Base-by-base conservation (phyloP, 2,888 invertebrate genomes). In the Vannuccia rotundouncinata region DNA sequence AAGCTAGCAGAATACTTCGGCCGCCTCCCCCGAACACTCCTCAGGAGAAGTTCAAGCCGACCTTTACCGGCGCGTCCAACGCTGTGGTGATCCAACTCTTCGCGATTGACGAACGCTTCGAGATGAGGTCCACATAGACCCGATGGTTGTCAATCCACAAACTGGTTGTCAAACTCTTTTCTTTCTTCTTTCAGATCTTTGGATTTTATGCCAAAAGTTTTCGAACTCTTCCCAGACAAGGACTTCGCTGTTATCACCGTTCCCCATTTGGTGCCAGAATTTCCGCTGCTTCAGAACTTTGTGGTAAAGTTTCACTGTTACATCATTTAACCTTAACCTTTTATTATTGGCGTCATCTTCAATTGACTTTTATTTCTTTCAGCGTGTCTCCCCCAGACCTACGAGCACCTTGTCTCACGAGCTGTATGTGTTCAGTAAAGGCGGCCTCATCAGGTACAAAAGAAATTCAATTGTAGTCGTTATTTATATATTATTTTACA, bases 31-130 rank as follows among this genome's bases (percentile, higher is more conserved):
- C n/a, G n/a, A n/a, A n/a, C n/a, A n/a, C n/a, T n/a, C n/a, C n/a
- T n/a, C n/a, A n/a, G n/a, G n/a, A n/a, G n/a, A n/a, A n/a, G 29
- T 1, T 13, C n/a, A 1, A 75, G 22, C 87, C 87, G 0, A 83
- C 81, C 0, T 88, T 86, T 83, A 82, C 83, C 29, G 88, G 87
- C 77, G 83, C 82, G 60, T 81, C 81, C 1, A 86, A 86, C 82
- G 86, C 86, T 17, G 86, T 88, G 84, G 84, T 85, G 75, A 86
- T 88, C n/a, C 88, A 88, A 82, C 84, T 88, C 1, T 88, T 88
- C 83, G 86, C 86, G 82, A 86, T 88, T 78, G 87, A 87, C 82
- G 88, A 88, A 82, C 83, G 84, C 83, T 87, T 85, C 83, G 88
- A 88, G 83, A 87, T 86, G 86, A 87, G 88, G 87, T 87, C n/a